Base-by-base conservation (phyloP, 2,113 vertebrate genomes). In the Dissostichus mawsoni region DNA sequence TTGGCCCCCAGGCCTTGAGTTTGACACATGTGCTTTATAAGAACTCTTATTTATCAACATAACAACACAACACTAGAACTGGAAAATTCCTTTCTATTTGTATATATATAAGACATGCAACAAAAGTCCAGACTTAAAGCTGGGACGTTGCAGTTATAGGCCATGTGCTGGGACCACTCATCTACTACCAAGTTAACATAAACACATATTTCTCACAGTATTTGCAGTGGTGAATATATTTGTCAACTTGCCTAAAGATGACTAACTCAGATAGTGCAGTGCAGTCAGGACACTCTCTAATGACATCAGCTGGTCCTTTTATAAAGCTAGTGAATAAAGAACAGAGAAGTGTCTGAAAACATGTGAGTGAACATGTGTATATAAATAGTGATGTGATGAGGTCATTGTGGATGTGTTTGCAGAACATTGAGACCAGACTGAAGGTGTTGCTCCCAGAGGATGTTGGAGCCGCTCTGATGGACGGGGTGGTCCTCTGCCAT, bases 371-470 rank as follows among this genome's bases (percentile, higher is more conserved):
- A 47, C 11, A 5, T 36, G 4, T 53, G 57, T 41, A 50, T 20
- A 41, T 33, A 5, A 50, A 5, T 1, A 17, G 13, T 41, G 9
- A 55, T 58, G 16, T 29, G 1, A 51, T 33, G 11, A 14, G 18
- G n/a, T n/a, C 20, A 5, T 56, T 74, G 10, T 29, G 47, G 0
- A 47, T 80, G 7, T 80, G 29, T 78, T 68, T 87, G 52, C 90
- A 99, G 98, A 99, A 99, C 89, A 96, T 99, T 18, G 98, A 99
- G 86, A 96, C 95, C 61, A 96, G 96, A 84, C 93, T 99, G 84
- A 99, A 98, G 91, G 98, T 99, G n/a, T 93, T 98, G 86, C 93
- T 99, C 80, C 98, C 98, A 18, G 98, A 99, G 10, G 98, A 99
- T 36, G 97, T 99, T 5, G 98, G 98, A 85, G 96, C 96, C 17